Conservation (phyloP, 2,888 invertebrate genomes). For the Phlogophora meticulosa region DNA sequence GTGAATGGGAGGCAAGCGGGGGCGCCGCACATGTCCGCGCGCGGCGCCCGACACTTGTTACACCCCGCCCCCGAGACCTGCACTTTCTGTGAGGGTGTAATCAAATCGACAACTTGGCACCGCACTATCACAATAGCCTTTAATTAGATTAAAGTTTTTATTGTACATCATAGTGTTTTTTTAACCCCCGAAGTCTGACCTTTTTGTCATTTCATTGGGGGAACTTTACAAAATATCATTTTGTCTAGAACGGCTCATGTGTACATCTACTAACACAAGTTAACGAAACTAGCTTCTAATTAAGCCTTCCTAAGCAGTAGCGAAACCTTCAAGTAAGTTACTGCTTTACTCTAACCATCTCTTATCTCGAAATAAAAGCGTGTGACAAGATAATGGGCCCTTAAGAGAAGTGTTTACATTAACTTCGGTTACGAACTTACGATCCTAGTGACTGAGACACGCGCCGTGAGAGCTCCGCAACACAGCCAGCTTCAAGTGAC, state of each 20-base stretch:
- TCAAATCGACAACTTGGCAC: slow-evolving; percentile 80
- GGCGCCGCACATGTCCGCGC: slow-evolving; percentile 77
- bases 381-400: slow-evolving; percentile 44
- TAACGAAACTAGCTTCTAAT: too few species aligned
- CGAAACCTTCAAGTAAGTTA: not conserved
- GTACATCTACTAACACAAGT: too few species aligned
- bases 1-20: slow-evolving; percentile 73
- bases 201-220: slow-evolving; percentile 3
- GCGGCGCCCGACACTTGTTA: slow-evolving; percentile 85
- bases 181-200: slow-evolving; percentile 17
- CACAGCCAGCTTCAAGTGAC: slow-evolving; percentile 18
- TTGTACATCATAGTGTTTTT: slow-evolving; percentile 51
- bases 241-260: too few species aligned
- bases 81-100: slow-evolving; percentile 80
- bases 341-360: not conserved
- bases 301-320: not conserved
- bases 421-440: slow-evolving; percentile 37
- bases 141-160: slow-evolving; percentile 76
- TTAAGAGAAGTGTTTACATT: slow-evolving; percentile 43
- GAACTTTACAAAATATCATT: not conserved
- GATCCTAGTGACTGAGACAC: slow-evolving; percentile 22
- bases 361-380: slow-evolving; percentile 43
- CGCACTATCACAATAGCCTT: slow-evolving; percentile 76
- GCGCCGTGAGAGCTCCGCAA: slow-evolving; percentile 47
- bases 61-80: slow-evolving; percentile 81